phyloP scores from a whole-genome alignment of 2,113 vertebrate genomes.

The Elachura formosa region DNA sequence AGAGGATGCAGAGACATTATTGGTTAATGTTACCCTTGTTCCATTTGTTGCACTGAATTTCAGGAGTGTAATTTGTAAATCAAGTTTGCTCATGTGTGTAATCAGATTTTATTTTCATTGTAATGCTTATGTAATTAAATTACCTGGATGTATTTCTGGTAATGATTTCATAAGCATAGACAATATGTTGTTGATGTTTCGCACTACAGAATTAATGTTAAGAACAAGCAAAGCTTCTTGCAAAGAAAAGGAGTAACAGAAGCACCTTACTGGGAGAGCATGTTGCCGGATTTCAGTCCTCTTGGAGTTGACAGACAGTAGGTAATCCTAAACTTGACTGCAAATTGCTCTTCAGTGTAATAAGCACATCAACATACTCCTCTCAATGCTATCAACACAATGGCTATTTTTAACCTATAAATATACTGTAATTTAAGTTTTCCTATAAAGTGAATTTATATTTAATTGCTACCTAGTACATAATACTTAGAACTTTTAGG shows the following conservation, averaged over 20 bases:
- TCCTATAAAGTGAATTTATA: constrained; percentile 68
- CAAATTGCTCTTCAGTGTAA: constrained; percentile 48
- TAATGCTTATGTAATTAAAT: constrained; percentile 52
- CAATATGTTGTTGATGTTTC: neutral
- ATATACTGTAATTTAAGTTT: constrained; percentile 68
- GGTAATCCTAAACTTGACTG: constrained; percentile 36
- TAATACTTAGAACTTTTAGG: constrained; percentile 53
- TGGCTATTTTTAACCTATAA: constrained; percentile 62
- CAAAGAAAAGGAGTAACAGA: neutral
- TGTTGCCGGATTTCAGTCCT: neutral
- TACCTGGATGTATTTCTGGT: constrained; percentile 14
- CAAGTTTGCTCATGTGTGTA: constrained; percentile 12
- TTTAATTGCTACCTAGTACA: constrained; percentile 65
- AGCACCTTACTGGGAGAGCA: constrained; percentile 60
- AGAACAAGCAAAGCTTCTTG: neutral
- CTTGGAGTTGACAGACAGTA: neutral
- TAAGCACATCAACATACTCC: constrained; percentile 58
- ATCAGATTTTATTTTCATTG: constrained; percentile 53
- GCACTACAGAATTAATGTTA: constrained; percentile 10
- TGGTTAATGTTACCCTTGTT: constrained; percentile 29
- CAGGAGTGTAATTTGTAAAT: constrained; percentile 53
- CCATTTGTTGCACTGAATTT: constrained; percentile 68
- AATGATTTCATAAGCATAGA: constrained; percentile 34
- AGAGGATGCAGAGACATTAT: constrained; percentile 21
- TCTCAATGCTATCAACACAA: constrained; percentile 49